A percentile compares a stretch with the other conserved stretches of the same genome.
These are phyloP conservation scores for Notarius lentiginosus DNA, from an alignment of 2,113 vertebrate species.

Conservation along the genomic window DNA sequence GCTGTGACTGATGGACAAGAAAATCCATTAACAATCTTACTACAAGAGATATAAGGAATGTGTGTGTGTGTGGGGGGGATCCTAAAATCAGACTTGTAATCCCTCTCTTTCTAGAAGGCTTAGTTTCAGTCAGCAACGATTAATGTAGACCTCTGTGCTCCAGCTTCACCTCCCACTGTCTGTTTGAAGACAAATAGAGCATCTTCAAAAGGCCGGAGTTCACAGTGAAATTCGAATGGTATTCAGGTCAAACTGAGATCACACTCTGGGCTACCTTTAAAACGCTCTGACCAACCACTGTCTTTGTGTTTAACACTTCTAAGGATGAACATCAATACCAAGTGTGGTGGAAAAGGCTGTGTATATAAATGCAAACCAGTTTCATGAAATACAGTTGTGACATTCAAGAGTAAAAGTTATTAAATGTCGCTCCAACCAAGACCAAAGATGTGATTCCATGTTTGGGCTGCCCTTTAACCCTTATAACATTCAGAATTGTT, in stretches of 20 bases:
- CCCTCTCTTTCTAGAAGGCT: background rate
- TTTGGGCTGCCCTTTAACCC: background rate
- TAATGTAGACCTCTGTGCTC: slow-evolving; percentile 6
- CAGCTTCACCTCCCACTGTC: slow-evolving; percentile 1
- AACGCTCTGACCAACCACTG: background rate
- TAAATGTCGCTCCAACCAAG: background rate
- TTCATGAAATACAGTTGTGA: slow-evolving; percentile 4
- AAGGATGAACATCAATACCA: background rate
- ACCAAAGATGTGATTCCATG: background rate
- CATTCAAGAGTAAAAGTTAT: background rate
- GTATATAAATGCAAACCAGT: background rate
- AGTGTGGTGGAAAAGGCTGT: background rate
- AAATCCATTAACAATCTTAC: slow-evolving; percentile 13
- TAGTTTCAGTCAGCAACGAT: background rate
- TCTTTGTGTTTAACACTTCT: slow-evolving; percentile 18
- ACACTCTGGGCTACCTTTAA: slow-evolving; percentile 8
- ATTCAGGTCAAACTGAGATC: slow-evolving; percentile 23
- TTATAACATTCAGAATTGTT: background rate
- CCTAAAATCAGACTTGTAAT: background rate
- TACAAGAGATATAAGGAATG: background rate
- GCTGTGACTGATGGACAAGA: slow-evolving; percentile 30
- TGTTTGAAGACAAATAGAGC: slow-evolving; percentile 26
- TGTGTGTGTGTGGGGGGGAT: background rate
- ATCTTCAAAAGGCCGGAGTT: slow-evolving; percentile 26
- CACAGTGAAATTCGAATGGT: slow-evolving; percentile 20